A percentile compares a stretch with the other conserved stretches of the same genome.
Conservation (phyloP, 2,888 invertebrate species). For the Chloroclysta siterata region DNA sequence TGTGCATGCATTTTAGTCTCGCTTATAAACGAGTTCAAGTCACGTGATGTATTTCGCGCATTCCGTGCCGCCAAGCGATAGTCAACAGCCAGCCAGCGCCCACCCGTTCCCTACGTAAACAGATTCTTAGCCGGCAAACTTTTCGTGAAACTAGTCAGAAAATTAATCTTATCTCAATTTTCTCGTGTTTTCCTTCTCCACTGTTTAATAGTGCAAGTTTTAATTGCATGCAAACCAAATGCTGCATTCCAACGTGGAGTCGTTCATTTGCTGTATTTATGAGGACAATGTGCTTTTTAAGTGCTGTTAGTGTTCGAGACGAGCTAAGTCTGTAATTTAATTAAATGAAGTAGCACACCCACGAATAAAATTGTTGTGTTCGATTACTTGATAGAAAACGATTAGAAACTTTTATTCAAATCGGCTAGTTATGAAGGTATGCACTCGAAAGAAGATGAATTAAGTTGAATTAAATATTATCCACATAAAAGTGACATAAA, state of each 20-base stretch:
- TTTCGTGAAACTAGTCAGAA: constrained; percentile 67
- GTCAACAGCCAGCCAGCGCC: background rate
- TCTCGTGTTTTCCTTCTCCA: constrained; percentile 71
- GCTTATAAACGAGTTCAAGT: too few relatives aligned
- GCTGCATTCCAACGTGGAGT: constrained; percentile 55
- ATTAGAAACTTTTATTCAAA: too few relatives aligned
- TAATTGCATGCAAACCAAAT: constrained; percentile 76
- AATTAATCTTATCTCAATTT: constrained; percentile 80
- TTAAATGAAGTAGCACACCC: background rate
- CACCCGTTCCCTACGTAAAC: constrained; percentile 12
- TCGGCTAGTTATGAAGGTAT: too few relatives aligned
- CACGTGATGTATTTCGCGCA: too few relatives aligned
- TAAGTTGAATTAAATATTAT: too few relatives aligned
- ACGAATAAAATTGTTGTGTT: background rate
- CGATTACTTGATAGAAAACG: background rate
- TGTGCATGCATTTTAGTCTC: too few relatives aligned
- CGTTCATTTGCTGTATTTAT: constrained; percentile 57
- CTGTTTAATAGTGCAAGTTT: constrained; percentile 78
- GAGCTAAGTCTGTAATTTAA: background rate
- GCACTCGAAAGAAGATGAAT: too few relatives aligned
- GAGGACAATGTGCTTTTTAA: constrained; percentile 56
- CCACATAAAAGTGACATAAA: too few relatives aligned
- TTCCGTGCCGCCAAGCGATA: background rate
- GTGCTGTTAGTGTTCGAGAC: constrained; percentile 2
- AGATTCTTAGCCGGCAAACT: constrained; percentile 54